These are phyloP conservation scores for Columba guinea DNA, from an alignment of 2,797 vertebrate species.

Conservation along the genomic window DNA sequence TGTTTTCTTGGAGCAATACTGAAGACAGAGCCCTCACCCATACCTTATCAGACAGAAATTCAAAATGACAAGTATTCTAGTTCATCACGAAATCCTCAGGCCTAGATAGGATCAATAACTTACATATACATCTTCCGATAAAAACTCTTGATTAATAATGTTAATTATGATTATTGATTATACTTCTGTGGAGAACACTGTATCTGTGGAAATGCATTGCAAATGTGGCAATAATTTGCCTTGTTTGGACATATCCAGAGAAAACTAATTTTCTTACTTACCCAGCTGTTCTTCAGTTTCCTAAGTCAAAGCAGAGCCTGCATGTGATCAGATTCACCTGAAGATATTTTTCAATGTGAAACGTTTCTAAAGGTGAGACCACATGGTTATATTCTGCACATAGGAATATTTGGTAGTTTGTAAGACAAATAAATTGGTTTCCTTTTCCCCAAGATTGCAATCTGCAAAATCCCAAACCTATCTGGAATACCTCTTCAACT, in stretches of 20 bases:
- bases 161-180: background rate
- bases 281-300: background rate
- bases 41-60: background rate
- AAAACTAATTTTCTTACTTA: background rate
- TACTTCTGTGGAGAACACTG: background rate
- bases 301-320: background rate
- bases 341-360: background rate
- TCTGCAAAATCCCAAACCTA: background rate
- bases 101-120: background rate
- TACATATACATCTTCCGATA: background rate
- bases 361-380: background rate
- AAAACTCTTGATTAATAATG: background rate
- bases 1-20: background rate
- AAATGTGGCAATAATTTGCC: background rate
- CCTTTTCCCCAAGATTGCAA: background rate
- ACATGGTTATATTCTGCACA: background rate
- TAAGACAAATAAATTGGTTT: background rate
- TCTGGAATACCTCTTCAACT: background rate
- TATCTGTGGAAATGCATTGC: background rate
- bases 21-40: background rate
- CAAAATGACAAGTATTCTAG: background rate
- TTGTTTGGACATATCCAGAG: background rate
- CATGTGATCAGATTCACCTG: background rate
- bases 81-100: background rate
- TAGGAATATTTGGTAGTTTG: background rate